Evolutionary conservation across 2,113 vertebrate species (phyloP).

Genomic region (Oreocharis arfaki): DNA sequence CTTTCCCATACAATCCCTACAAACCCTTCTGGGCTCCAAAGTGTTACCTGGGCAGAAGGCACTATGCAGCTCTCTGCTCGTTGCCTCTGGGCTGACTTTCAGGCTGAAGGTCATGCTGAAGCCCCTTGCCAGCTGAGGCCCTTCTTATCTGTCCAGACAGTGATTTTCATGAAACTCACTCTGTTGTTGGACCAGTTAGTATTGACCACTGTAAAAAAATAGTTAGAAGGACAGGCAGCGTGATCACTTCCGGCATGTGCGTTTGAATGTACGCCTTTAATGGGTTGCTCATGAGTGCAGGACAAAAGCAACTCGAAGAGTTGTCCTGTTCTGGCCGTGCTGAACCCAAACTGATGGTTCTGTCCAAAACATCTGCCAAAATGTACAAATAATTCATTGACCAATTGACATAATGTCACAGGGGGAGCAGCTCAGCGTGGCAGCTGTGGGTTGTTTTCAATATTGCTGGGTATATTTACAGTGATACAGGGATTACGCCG

Average conservation of each 20-base stretch:
- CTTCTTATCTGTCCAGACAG: not conserved
- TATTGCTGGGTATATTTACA: not conserved
- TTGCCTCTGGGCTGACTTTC: not conserved
- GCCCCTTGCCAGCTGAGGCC: not conserved
- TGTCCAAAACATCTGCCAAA: not conserved
- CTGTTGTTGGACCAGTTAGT: not conserved
- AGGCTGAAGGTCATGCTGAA: not conserved
- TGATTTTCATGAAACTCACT: not conserved
- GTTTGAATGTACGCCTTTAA: not conserved
- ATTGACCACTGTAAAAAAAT: not conserved
- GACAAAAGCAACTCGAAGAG: not conserved
- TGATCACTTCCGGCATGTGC: not conserved
- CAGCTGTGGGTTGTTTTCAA: not conserved
- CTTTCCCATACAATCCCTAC: not conserved
- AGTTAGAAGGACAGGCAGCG: not conserved
- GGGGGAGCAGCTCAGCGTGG: not conserved
- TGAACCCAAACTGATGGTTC: not conserved
- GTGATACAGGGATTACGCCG: not conserved
- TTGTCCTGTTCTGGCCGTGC: not conserved
- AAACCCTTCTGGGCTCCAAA: not conserved
- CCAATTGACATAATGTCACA: too few species aligned
- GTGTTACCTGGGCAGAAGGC: not conserved
- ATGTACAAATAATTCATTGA: not conserved
- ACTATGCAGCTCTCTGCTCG: accelerated
- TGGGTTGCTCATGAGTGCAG: not conserved